Conservation (phyloP, 2,113 vertebrate species). For the Desmodus rotundus region DNA sequence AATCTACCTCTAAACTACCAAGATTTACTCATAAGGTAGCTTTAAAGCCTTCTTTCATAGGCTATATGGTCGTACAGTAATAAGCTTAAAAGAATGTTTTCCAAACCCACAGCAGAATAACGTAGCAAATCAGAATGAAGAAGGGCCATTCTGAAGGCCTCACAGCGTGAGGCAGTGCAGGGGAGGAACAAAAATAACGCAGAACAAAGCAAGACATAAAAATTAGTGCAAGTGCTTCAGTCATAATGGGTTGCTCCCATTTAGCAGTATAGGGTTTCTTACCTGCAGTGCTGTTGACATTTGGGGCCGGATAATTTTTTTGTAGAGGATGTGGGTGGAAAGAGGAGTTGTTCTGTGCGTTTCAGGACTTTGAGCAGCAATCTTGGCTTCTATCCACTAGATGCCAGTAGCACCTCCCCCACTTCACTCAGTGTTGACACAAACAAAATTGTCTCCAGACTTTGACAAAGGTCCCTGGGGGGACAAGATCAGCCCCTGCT, state of each 20-base stretch:
- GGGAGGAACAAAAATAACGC: neutral
- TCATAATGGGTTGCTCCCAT: neutral
- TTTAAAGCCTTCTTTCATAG: neutral
- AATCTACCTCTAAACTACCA: neutral
- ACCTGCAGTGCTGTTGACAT: neutral
- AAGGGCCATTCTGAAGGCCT: neutral
- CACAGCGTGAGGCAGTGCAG: neutral
- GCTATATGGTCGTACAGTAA: neutral
- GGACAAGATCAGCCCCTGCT: neutral
- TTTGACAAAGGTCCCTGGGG: neutral
- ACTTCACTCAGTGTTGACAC: neutral
- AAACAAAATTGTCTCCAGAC: neutral
- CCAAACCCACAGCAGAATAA: neutral
- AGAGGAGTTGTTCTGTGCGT: neutral
- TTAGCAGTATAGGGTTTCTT: neutral
- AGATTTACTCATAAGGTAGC: neutral
- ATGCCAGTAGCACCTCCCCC: neutral
- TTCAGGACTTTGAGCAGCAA: neutral
- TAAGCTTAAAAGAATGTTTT: slow-evolving; percentile 10
- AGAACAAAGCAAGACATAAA: neutral
- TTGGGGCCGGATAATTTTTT: neutral
- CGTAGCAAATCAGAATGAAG: neutral
- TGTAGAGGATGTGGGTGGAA: fast-evolving
- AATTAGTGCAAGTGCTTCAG: neutral
- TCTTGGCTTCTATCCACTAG: neutral